Evolutionary conservation across 2,888 invertebrate genomes (phyloP), one percentile per base, ranked within the genome.

Genomic region (Drosophila merina): DNA sequence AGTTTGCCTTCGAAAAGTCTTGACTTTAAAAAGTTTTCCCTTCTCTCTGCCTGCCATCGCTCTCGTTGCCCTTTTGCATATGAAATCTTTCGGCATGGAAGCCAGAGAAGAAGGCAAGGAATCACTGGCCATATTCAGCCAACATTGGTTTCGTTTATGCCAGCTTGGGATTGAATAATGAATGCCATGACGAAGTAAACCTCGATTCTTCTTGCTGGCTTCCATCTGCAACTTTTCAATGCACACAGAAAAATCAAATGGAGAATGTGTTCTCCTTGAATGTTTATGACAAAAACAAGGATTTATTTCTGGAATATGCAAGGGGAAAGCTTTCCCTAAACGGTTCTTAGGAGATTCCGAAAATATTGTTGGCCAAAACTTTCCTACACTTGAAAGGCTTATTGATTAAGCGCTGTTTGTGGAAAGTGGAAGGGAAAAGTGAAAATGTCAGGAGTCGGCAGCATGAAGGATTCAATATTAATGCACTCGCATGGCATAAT

Each of bases 1-100:
- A 85, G 82, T 72, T 68, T 64, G 64, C 77, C 83, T 70, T 50
- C 67, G 57, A 58, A 72, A 68, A 77, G 67, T 82, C 72, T 70
- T 64, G 66, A 66, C 63, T 63, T 74, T 63, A 60, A 69, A 57
- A 72, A 60, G 69, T 69, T 66, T 48, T 33, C 44, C 47, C 45
- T 36, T n/a, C n/a, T n/a, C 5, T 28, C 28, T 28, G 3, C 28
- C 28, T 5, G 28, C 5, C 28, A 3, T 28, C 6, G 28, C 4
- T 20, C 28, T 28, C 28, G 5, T 28, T 28, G 28, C 6, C 20
- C 30, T 42, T 14, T 55, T 74, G 75, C 71, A 81, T 81, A 73
- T 54, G 62, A 64, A 80, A 80, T 72, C 55, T 49, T 26, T 50
- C 45, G 40, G n/a, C 48, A 52, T 30, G 33, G 10, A 33, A 33